These are phyloP conservation scores for Nephrotoma flavescens DNA, from an alignment of 2,888 invertebrate species.

Conservation along the genomic window DNA sequence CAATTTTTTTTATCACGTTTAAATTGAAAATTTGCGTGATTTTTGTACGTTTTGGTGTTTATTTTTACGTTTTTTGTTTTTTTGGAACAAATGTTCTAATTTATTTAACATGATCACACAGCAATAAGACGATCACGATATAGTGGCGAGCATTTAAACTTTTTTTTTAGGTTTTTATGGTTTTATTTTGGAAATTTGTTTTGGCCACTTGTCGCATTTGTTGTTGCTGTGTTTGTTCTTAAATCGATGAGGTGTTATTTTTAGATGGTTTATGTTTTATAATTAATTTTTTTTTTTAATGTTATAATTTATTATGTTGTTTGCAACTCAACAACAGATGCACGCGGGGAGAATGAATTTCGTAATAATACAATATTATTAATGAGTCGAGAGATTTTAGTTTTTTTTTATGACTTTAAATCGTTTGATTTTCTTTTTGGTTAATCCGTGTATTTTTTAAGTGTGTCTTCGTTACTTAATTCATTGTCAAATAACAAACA, in stretches of 20 bases:
- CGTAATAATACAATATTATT: background rate
- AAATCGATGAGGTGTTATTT: background rate
- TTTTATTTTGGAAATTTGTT: background rate
- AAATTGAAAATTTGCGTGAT: slow-evolving; percentile 2
- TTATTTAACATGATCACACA: background rate
- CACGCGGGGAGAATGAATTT: background rate
- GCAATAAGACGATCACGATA: background rate
- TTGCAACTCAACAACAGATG: background rate
- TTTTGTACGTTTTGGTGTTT: background rate
- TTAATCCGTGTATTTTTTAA: background rate
- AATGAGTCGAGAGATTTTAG: background rate
- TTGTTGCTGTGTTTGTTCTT: background rate
- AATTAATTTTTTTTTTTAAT: background rate
- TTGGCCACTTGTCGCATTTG: background rate
- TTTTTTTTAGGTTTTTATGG: background rate
- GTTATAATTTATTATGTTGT: background rate
- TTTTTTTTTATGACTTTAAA: background rate
- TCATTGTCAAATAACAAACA: background rate
- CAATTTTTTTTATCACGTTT: background rate
- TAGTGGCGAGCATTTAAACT: background rate
- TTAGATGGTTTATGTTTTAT: background rate
- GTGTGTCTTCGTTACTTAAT: background rate
- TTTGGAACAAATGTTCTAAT: background rate
- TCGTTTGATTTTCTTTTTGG: background rate
- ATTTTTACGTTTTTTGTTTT: background rate